Conservation (phyloP, 2,113 vertebrate genomes). For the Circaetus gallicus region DNA sequence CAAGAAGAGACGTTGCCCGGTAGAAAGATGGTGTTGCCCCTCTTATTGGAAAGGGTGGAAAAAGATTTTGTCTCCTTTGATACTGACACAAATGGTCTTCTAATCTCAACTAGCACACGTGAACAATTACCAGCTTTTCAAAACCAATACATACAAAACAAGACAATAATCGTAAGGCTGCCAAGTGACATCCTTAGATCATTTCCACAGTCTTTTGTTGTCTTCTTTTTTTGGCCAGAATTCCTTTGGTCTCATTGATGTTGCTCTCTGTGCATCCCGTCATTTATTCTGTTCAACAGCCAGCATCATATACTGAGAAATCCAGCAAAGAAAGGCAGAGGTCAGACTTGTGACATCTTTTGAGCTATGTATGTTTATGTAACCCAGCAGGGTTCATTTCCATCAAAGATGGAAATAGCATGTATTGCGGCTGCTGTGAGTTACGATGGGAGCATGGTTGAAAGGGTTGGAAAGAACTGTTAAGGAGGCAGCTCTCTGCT, state of each 20-base stretch:
- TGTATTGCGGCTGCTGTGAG: neutral
- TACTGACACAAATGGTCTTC: neutral
- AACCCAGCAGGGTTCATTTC: constrained; percentile 61
- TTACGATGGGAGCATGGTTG: neutral
- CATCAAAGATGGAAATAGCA: constrained; percentile 19
- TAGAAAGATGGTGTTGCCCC: neutral
- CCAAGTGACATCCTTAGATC: constrained; percentile 27
- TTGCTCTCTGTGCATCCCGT: neutral
- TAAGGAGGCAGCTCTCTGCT: neutral
- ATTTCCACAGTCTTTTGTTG: constrained; percentile 11
- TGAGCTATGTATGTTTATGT: constrained; percentile 54
- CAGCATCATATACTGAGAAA: constrained; percentile 2
- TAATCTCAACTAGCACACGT: neutral
- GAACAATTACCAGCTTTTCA: neutral
- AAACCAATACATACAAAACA: neutral
- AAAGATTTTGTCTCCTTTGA: constrained; percentile 11
- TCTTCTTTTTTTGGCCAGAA: neutral
- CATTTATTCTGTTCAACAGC: constrained; percentile 41
- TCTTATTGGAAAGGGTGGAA: neutral
- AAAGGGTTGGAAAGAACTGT: neutral
- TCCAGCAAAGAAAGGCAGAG: constrained; percentile 46
- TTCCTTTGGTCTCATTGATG: constrained; percentile 30
- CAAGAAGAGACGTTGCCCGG: neutral
- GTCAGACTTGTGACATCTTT: constrained; percentile 62
- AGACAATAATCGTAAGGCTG: neutral